Percentiles rank a stretch among this genome's conserved stretches.
phyloP scores from a whole-genome alignment of 2,888 invertebrate genomes.

The Lasioglossum morio region DNA sequence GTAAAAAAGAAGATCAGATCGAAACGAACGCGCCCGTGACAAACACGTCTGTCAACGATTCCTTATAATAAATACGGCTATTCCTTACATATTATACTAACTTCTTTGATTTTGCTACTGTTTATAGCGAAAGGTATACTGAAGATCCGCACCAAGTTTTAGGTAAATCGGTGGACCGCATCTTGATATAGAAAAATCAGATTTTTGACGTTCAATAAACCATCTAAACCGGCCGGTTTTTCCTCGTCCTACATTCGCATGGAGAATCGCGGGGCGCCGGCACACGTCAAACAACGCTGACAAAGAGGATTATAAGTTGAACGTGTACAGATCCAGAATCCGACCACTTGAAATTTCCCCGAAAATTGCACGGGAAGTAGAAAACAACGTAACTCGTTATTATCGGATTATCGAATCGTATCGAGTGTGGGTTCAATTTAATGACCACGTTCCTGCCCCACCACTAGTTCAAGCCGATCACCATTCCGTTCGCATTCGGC shows the following conservation, averaged over 20 bases:
- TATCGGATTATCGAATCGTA: conserved; percentile 24
- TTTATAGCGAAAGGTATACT: not conserved
- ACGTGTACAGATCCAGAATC: not conserved
- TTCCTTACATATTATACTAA: too few relatives aligned
- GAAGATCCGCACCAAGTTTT: not conserved
- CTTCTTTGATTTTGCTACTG: too few relatives aligned
- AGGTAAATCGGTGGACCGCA: not conserved
- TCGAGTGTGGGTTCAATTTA: conserved; percentile 9
- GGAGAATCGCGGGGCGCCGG: not conserved
- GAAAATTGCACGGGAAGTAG: conserved; percentile 10
- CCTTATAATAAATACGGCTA: too few relatives aligned
- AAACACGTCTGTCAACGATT: too few relatives aligned
- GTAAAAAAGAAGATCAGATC: too few relatives aligned
- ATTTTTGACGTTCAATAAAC: not conserved
- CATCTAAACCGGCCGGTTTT: not conserved
- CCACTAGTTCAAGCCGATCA: not conserved
- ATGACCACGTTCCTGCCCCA: not conserved
- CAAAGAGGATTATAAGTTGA: conserved; percentile 6
- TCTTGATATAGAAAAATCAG: not conserved
- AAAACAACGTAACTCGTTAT: conserved; percentile 18
- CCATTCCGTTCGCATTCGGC: conserved; percentile 4
- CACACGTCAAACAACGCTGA: not conserved
- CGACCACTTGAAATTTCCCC: conserved; percentile 2
- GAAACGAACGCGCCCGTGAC: too few relatives aligned
- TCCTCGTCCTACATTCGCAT: not conserved